Conservation (phyloP, 1,140 invertebrate species). For the Thrips palmi region DNA sequence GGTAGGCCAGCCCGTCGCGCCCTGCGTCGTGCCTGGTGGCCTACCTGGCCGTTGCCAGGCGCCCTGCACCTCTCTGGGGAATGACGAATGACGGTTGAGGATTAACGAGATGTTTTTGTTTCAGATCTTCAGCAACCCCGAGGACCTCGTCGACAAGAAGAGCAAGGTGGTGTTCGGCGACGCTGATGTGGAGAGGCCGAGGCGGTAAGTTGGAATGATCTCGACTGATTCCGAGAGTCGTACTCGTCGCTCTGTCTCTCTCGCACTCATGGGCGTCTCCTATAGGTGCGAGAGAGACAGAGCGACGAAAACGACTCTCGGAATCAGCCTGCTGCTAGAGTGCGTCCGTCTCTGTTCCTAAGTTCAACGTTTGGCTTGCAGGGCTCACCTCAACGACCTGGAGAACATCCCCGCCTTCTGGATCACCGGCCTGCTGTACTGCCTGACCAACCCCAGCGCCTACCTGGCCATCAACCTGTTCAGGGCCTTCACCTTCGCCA, state of each 20-base stretch:
- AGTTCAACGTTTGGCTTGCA: conserved; percentile 20
- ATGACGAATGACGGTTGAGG: not conserved
- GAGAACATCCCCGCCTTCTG: conserved; percentile 49
- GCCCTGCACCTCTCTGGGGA: not conserved
- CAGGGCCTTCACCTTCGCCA: conserved; percentile 31
- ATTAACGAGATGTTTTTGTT: conserved; percentile 13
- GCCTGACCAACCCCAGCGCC: conserved; percentile 32
- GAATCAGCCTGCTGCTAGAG: not conserved
- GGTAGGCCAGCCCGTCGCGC: too few relatives aligned
- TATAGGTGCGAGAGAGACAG: too few relatives aligned
- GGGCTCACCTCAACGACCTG: conserved; percentile 47
- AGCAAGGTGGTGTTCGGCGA: conserved; percentile 29
- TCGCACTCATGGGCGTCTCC: too few relatives aligned
- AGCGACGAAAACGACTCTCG: too few relatives aligned
- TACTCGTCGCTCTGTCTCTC: too few relatives aligned
- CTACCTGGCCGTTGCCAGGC: too few relatives aligned
- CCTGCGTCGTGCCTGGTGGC: too few relatives aligned
- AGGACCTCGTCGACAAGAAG: conserved; percentile 28
- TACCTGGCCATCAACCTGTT: conserved; percentile 36
- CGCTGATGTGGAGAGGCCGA: conserved; percentile 34
- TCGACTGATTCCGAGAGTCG: conserved; percentile 3
- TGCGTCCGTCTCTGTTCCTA: conserved; percentile 6
- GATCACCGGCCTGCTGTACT: conserved; percentile 34
- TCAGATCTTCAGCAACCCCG: conserved; percentile 37
- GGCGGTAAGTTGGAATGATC: conserved; percentile 16